Conservation (phyloP, 1,140 invertebrate species). For the Sesamia nonagrioides region DNA sequence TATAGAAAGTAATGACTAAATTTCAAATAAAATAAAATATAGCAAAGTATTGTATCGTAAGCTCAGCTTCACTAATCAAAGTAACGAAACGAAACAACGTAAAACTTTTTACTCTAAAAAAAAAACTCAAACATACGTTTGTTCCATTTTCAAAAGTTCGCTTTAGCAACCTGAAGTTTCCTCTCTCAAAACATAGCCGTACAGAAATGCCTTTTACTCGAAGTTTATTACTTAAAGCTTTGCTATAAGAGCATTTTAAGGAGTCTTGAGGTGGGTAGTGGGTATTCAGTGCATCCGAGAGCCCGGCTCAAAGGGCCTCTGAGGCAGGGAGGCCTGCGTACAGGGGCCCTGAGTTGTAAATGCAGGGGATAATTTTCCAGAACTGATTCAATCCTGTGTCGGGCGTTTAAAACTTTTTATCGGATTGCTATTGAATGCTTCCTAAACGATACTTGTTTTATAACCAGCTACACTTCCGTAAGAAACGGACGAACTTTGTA, state of each 20-base stretch:
- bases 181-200: constrained; percentile 49
- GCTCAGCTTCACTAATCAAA: not conserved
- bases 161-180: constrained; percentile 1
- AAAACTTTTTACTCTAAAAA: constrained; percentile 4
- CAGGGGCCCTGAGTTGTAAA: constrained; percentile 19
- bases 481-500: too few species aligned
- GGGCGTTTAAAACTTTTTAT: not conserved
- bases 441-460: too few species aligned
- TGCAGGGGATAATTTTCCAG: not conserved
- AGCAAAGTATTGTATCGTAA: not conserved
- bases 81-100: not conserved
- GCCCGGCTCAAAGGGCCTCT: constrained; percentile 69
- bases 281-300: constrained; percentile 70
- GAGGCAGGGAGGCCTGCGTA: constrained; percentile 49
- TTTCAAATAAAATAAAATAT: too few species aligned
- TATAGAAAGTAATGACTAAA: too few species aligned
- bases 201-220: constrained; percentile 50
- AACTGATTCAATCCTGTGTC: not conserved
- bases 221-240: constrained; percentile 67
- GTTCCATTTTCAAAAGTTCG: not conserved
- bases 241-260: constrained; percentile 70
- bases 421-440: not conserved
- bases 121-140: constrained; percentile 2
- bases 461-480: too few species aligned
- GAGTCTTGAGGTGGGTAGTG: constrained; percentile 62